phyloP scores from a whole-genome alignment of 2,888 invertebrate species.

The Tenthredo amoena region DNA sequence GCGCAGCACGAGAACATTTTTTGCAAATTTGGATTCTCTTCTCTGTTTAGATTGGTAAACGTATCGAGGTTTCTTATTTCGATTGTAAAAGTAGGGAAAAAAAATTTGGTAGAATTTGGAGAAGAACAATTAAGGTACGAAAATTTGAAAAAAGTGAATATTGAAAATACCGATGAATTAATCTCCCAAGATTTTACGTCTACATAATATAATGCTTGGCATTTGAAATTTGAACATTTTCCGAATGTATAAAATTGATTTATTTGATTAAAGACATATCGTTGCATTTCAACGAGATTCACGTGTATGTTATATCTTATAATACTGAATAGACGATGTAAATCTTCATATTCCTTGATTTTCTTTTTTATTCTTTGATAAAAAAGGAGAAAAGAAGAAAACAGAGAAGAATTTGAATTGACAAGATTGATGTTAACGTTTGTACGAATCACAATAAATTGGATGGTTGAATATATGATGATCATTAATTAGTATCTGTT shows the following conservation, averaged over 20 bases:
- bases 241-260: no score
- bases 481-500: neutral
- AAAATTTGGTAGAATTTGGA: neutral
- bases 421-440: neutral
- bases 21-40: neutral
- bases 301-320: neutral
- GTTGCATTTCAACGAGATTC: neutral
- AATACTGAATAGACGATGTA: neutral
- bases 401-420: neutral
- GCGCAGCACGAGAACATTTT: no score
- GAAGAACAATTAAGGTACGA: neutral
- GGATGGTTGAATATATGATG: neutral
- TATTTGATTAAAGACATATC: no score
- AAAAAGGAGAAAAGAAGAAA: neutral
- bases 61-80: no score
- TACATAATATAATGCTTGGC: neutral
- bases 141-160: no score
- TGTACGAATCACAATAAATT: neutral
- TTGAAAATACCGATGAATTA: neutral
- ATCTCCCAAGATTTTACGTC: neutral
- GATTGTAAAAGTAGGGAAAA: no score
- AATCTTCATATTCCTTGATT: neutral
- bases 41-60: no score
- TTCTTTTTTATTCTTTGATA: neutral
- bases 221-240: neutral